Conservation (phyloP, 2,113 vertebrate genomes). For the Thunnus thynnus region DNA sequence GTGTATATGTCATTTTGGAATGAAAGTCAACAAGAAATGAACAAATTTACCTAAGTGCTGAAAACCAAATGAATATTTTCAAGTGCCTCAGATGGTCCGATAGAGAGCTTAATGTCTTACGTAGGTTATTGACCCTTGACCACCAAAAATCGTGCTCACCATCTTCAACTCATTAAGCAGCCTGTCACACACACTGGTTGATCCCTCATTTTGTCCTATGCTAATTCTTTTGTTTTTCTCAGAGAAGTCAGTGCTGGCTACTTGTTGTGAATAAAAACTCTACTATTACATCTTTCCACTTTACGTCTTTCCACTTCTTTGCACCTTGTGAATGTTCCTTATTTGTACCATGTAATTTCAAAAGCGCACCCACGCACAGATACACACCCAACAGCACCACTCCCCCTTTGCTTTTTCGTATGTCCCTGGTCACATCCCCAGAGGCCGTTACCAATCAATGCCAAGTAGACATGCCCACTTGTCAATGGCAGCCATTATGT, state of each 20-base stretch:
- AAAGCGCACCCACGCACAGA: slow-evolving; percentile 16
- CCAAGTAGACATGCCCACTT: slow-evolving; percentile 61
- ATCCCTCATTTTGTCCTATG: slow-evolving; percentile 21
- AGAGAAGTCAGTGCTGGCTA: not conserved
- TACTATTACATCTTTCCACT: not conserved
- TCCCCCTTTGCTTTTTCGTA: slow-evolving; percentile 18
- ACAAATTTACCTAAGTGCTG: not conserved
- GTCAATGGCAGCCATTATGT: slow-evolving; percentile 55
- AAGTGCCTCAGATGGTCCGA: slow-evolving; percentile 19
- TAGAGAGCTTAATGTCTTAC: not conserved
- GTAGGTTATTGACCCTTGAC: slow-evolving; percentile 47
- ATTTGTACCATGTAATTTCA: slow-evolving; percentile 23
- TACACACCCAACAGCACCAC: slow-evolving; percentile 14
- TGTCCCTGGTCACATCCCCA: slow-evolving; percentile 28
- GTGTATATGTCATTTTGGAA: not conserved
- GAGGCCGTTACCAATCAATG: slow-evolving; percentile 60
- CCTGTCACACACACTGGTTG: not conserved
- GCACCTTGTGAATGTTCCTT: slow-evolving; percentile 6
- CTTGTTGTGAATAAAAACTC: not conserved
- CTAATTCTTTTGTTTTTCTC: not conserved
- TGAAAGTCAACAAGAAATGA: not conserved
- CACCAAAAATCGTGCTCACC: slow-evolving; percentile 11
- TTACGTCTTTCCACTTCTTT: not conserved
- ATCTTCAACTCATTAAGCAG: slow-evolving; percentile 38
- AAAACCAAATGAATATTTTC: slow-evolving; percentile 16